Evolutionary conservation across 23 tunicate species (phyloP).

Genomic region (Diplosoma virens): DNA sequence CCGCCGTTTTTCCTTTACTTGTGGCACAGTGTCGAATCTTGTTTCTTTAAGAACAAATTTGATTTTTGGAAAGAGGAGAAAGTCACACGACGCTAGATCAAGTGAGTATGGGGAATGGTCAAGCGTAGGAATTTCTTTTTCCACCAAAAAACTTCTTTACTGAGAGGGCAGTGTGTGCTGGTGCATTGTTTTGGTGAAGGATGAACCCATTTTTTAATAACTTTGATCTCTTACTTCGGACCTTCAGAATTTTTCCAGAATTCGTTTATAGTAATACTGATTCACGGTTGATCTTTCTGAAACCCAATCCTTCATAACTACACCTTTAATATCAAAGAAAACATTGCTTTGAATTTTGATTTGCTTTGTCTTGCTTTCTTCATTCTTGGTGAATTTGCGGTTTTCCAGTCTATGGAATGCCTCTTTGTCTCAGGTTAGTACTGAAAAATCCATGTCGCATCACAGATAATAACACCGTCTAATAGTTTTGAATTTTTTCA

Average conservation of each 20-base stretch:
- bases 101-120: not conserved
- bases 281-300: constrained; percentile 9
- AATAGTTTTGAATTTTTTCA: not conserved
- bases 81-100: not conserved
- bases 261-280: not conserved
- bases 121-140: not conserved
- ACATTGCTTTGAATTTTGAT: constrained; percentile 10
- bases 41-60: not conserved
- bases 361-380: constrained; percentile 17
- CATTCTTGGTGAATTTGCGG: constrained; percentile 1
- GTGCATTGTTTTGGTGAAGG: constrained; percentile 8
- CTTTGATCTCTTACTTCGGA: not conserved
- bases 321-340: constrained; percentile 2
- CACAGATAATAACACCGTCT: constrained; percentile 6
- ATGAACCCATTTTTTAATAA: not conserved
- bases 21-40: not conserved
- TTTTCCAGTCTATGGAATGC: constrained; percentile 21
- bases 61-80: constrained; percentile 6
- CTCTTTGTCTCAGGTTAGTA: constrained; percentile 19
- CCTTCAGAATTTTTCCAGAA: not conserved
- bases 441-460: constrained; percentile 12
- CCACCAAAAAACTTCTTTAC: not conserved
- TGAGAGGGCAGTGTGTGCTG: constrained; percentile 7
- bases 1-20: not conserved
- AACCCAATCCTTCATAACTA: constrained; percentile 1